phyloP scores from a whole-genome alignment of 2,888 invertebrate species.

The Napeogenes sylphis region DNA sequence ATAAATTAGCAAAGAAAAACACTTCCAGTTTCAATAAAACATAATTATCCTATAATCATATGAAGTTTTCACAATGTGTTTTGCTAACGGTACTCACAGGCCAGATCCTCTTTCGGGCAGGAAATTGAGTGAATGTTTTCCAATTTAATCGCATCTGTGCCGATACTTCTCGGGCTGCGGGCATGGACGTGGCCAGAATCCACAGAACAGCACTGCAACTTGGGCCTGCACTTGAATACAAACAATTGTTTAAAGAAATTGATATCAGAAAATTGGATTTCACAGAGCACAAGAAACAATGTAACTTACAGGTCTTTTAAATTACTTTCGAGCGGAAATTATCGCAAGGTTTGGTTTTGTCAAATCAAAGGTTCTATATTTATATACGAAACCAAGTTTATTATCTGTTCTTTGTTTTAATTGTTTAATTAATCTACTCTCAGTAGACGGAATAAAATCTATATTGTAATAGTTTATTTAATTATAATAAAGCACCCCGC shows the following conservation, averaged over 20 bases:
- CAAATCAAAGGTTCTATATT: too few relatives aligned
- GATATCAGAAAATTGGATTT: constrained; percentile 5
- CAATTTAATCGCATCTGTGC: constrained; percentile 73
- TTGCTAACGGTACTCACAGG: constrained; percentile 43
- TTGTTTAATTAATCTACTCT: too few relatives aligned
- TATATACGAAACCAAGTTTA: too few relatives aligned
- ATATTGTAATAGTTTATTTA: too few relatives aligned
- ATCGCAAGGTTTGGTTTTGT: too few relatives aligned
- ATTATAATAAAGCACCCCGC: too few relatives aligned
- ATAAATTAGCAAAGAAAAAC: neutral
- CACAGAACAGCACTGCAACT: constrained; percentile 11
- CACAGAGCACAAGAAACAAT: neutral
- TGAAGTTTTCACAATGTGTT: constrained; percentile 14
- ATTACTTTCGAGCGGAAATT: too few relatives aligned
- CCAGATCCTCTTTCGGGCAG: constrained; percentile 63
- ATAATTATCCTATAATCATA: neutral
- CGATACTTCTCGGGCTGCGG: constrained; percentile 57
- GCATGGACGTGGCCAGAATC: constrained; percentile 35
- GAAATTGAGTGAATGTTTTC: constrained; percentile 78
- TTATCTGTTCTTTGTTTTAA: too few relatives aligned
- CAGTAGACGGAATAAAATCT: too few relatives aligned
- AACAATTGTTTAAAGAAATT: constrained; percentile 6
- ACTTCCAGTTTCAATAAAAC: too few relatives aligned
- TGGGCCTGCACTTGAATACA: constrained; percentile 3
- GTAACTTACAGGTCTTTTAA: too few relatives aligned